phyloP scores from a whole-genome alignment of 2,888 invertebrate genomes.

The Cheilosia pagana region DNA sequence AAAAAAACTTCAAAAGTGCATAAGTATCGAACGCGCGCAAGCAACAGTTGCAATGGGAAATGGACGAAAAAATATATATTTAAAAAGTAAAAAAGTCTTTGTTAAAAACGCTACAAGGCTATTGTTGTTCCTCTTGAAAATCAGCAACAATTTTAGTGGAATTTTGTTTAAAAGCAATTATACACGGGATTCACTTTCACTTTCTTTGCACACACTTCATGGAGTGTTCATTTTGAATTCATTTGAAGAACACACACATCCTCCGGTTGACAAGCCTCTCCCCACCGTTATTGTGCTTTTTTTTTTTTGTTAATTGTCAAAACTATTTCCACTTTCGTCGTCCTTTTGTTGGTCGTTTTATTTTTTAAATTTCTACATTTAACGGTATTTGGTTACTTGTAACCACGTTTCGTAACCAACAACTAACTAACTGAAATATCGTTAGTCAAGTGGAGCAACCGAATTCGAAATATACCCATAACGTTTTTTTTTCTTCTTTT shows the following conservation, averaged over 20 bases:
- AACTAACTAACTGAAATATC: slow-evolving; percentile 76
- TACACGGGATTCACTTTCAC: slow-evolving; percentile 56
- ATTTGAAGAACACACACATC: slow-evolving; percentile 64
- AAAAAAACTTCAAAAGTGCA: slow-evolving; percentile 36
- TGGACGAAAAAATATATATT: slow-evolving; percentile 18
- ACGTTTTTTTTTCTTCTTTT: slow-evolving; percentile 38
- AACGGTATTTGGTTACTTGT: slow-evolving; percentile 74
- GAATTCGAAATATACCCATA: slow-evolving; percentile 75
- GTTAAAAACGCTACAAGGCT: slow-evolving; percentile 6
- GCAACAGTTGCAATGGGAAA: slow-evolving; percentile 61
- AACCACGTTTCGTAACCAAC: slow-evolving; percentile 75
- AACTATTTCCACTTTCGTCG: slow-evolving; percentile 42
- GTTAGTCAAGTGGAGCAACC: slow-evolving; percentile 75
- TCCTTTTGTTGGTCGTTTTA: slow-evolving; percentile 30
- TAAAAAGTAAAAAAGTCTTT: slow-evolving; percentile 3
- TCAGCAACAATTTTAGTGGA: slow-evolving; percentile 6
- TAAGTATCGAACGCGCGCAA: slow-evolving; percentile 48
- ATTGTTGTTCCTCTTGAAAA: slow-evolving; percentile 17
- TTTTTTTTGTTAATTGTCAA: slow-evolving; percentile 40
- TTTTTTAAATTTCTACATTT: slow-evolving; percentile 57
- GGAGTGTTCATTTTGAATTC: slow-evolving; percentile 63
- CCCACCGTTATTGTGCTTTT: background rate
- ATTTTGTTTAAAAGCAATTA: slow-evolving; percentile 1
- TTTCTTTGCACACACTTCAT: slow-evolving; percentile 56
- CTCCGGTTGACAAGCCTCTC: slow-evolving; percentile 43